phyloP scores from a whole-genome alignment of 2,888 invertebrate genomes.

The Harpalus rufipes region DNA sequence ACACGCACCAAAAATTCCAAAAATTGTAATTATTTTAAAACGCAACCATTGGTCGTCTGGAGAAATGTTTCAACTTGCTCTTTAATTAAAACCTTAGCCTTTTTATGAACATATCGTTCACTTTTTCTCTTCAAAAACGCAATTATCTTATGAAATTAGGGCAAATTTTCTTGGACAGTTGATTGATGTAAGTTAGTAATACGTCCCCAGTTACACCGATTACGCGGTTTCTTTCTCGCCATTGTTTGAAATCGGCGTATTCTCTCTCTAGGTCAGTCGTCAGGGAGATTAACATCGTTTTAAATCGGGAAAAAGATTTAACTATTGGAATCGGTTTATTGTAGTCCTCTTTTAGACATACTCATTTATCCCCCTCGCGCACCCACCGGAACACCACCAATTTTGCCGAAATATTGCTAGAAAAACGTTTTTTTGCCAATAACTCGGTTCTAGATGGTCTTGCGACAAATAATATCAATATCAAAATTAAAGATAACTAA shows the following conservation, averaged over 20 bases:
- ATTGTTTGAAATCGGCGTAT: background rate
- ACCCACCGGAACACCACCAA: no score
- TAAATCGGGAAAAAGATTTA: no score
- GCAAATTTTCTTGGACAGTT: background rate
- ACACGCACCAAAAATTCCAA: constrained; percentile 5
- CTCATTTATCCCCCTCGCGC: no score
- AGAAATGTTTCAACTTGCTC: background rate
- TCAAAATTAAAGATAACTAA: no score
- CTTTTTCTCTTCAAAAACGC: background rate
- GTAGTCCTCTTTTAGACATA: no score
- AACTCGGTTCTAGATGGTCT: no score
- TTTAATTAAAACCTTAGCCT: background rate
- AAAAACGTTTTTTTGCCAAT: no score
- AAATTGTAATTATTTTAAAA: background rate
- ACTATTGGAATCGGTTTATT: no score
- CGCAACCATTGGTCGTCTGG: background rate
- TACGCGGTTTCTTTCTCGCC: background rate
- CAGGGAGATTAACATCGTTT: no score
- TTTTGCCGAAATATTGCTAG: no score
- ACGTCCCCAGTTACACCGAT: background rate
- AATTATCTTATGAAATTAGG: constrained; percentile 1
- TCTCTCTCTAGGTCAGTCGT: no score
- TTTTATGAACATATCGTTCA: background rate
- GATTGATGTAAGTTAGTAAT: background rate
- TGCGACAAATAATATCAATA: no score